A percentile compares a stretch with the other conserved stretches of the same genome.
phyloP scores from a whole-genome alignment of 2,113 vertebrate genomes.

The Cynocephalus volans region DNA sequence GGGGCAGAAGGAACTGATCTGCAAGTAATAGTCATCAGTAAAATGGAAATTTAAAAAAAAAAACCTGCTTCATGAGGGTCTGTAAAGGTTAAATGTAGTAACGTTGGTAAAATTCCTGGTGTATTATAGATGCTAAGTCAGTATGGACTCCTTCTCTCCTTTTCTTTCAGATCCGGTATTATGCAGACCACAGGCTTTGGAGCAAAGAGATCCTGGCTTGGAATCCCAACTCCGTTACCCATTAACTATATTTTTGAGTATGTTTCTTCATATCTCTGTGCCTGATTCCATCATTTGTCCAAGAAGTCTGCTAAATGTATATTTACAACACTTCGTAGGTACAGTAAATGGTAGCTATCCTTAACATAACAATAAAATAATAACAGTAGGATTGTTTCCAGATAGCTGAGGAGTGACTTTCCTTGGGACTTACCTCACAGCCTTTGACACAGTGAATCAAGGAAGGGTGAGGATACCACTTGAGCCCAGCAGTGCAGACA shows the following conservation, averaged over 20 bases:
- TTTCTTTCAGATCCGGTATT: not conserved
- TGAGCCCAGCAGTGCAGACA: constrained; percentile 96
- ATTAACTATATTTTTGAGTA: not conserved
- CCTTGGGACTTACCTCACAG: constrained; percentile 94
- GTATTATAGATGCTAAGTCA: not conserved
- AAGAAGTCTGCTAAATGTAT: not conserved
- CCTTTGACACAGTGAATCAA: constrained; percentile 97
- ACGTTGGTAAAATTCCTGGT: not conserved
- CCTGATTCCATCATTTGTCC: not conserved
- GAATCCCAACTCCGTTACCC: not conserved
- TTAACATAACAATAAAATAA: not conserved
- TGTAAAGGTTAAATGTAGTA: not conserved
- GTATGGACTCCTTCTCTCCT: not conserved
- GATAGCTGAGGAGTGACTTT: not conserved
- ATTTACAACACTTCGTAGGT: not conserved
- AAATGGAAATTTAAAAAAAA: not conserved
- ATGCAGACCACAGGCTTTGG: not conserved
- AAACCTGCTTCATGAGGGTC: not conserved
- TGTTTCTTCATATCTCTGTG: not conserved
- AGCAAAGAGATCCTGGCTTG: not conserved
- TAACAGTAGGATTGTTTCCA: not conserved
- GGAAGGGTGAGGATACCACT: constrained; percentile 97
- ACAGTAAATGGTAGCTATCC: not conserved
- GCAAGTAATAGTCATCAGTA: not conserved
- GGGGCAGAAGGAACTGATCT: not conserved